Evolutionary conservation across 1,140 invertebrate species (phyloP).

Genomic region (Heterodera carotae): DNA sequence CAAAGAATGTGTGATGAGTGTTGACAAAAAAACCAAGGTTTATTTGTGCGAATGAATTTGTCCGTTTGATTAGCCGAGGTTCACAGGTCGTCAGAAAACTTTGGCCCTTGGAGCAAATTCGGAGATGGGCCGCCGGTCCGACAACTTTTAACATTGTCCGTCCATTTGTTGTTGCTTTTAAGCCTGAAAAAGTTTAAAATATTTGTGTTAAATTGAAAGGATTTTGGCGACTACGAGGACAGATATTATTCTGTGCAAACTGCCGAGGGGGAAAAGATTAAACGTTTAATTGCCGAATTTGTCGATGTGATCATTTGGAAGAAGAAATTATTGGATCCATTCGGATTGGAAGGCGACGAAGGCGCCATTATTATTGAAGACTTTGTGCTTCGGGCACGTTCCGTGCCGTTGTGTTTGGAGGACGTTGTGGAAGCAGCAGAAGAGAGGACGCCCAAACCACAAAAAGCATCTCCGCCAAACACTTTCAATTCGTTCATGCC

Average conservation of each 20-base stretch:
- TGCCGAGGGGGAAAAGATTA: constrained; percentile 93
- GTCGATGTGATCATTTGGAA: constrained; percentile 90
- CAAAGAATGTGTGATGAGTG: constrained; percentile 91
- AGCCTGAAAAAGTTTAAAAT: too few relatives aligned
- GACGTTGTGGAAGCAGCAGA: neutral
- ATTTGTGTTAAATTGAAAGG: constrained; percentile 69
- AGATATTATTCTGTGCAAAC: constrained; percentile 97
- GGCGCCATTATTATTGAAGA: constrained; percentile 98
- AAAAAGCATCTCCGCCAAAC: neutral
- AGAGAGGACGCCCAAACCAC: neutral
- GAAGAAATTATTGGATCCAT: constrained; percentile 90
- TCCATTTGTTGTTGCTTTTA: constrained; percentile 1
- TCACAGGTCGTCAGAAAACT: constrained; percentile 60
- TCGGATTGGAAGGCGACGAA: constrained; percentile 94
- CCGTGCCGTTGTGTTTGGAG: constrained; percentile 22
- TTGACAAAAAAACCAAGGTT: constrained; percentile 96
- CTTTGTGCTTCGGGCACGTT: constrained; percentile 18
- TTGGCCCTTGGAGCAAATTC: constrained; percentile 86
- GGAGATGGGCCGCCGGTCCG: constrained; percentile 93
- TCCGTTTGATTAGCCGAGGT: constrained; percentile 50
- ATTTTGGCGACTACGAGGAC: constrained; percentile 98
- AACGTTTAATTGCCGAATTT: constrained; percentile 93
- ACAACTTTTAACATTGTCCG: constrained; percentile 79
- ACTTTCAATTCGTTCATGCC: too few relatives aligned
- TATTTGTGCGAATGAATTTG: constrained; percentile 49